phyloP scores from a whole-genome alignment of 1,140 invertebrate species.

The Anthonomus grandis region DNA sequence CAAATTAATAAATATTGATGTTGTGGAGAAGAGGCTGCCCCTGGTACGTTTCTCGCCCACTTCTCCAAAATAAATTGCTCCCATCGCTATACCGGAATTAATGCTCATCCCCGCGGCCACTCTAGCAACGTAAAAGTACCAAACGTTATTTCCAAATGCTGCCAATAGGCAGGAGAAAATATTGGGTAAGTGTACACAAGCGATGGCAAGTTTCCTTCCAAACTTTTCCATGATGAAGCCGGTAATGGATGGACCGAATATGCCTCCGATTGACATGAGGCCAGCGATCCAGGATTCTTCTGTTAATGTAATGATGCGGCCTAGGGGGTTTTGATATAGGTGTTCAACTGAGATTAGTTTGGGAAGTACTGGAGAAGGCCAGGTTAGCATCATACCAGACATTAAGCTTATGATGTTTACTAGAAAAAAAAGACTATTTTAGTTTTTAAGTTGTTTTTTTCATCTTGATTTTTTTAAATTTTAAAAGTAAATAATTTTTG shows the following conservation, averaged over 20 bases:
- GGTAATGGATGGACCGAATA: conserved; percentile 44
- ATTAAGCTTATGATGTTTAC: conserved; percentile 14
- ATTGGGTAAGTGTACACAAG: conserved; percentile 44
- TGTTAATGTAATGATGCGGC: conserved; percentile 45
- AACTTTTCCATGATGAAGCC: conserved; percentile 45
- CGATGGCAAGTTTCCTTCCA: conserved; percentile 49
- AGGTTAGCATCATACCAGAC: conserved; percentile 15
- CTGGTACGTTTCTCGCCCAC: conserved; percentile 44
- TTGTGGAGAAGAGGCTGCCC: conserved; percentile 25
- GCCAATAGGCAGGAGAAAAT: conserved; percentile 46
- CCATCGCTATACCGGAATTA: conserved; percentile 49
- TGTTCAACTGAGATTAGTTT: conserved; percentile 14
- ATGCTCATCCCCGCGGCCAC: conserved; percentile 37
- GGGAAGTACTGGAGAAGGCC: conserved; percentile 28
- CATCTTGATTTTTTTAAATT: no score
- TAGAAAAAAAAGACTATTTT: no score
- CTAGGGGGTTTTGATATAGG: conserved; percentile 35
- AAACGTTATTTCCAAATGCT: conserved; percentile 44
- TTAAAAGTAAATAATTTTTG: no score
- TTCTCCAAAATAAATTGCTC: conserved; percentile 53
- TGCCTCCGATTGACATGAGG: conserved; percentile 71
- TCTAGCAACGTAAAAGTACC: conserved; percentile 22
- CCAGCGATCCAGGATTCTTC: conserved; percentile 77
- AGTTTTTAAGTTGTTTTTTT: no score
- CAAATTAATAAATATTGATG: conserved; percentile 23